These are phyloP conservation scores for Pteropus rufus DNA, from an alignment of 2,797 vertebrate species.

Conservation along the genomic window DNA sequence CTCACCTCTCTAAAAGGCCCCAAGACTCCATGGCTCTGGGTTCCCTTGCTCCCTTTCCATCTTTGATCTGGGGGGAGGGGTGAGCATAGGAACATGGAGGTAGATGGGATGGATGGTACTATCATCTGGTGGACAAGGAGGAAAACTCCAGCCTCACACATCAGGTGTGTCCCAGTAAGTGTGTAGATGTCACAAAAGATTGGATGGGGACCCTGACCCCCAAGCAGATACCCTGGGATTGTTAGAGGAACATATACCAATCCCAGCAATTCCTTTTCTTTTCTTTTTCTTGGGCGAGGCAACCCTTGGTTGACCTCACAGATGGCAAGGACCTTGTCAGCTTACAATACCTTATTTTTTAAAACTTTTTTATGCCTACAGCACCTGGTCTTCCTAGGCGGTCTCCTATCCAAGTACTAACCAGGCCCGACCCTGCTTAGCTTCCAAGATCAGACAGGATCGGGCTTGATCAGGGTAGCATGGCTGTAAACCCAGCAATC, in stretches of 20 bases:
- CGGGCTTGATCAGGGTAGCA: too few species aligned
- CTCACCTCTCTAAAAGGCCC: neutral
- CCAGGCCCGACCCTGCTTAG: too few species aligned
- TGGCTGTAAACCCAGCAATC: too few species aligned
- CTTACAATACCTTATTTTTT: too few species aligned
- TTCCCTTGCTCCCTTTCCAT: neutral
- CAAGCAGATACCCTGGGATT: neutral
- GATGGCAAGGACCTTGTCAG: too few species aligned
- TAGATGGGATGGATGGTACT: too few species aligned
- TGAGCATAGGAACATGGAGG: neutral
- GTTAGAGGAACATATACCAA: neutral
- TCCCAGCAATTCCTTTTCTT: neutral
- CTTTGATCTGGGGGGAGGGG: neutral
- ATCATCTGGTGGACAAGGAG: neutral
- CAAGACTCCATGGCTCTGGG: neutral
- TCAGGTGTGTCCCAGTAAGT: neutral
- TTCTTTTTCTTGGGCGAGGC: too few species aligned
- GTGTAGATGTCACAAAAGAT: neutral
- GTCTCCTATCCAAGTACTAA: too few species aligned
- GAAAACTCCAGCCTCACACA: neutral
- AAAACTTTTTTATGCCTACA: too few species aligned
- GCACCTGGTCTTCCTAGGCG: too few species aligned
- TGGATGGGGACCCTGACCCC: neutral
- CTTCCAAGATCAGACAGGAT: too few species aligned
- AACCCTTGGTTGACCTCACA: too few species aligned